Conservation (phyloP, 30 jellyfish, hydroid and myxozoan species). For the Turritopsis dohrnii region DNA sequence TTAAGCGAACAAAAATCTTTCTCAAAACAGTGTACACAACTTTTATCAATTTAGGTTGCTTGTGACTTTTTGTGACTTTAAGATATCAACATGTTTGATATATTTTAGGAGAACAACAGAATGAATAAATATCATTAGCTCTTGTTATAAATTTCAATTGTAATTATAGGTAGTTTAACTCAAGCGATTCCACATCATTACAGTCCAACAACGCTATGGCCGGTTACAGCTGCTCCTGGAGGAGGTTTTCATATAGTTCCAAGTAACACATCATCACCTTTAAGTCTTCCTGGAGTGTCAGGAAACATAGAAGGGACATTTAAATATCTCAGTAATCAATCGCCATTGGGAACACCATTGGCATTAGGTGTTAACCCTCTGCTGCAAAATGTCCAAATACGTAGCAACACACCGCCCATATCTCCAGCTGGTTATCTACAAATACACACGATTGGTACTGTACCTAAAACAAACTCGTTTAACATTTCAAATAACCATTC, state of each 20-base stretch:
- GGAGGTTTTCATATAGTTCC: slow-evolving; percentile 10
- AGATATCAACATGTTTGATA: too few relatives aligned
- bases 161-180: background rate
- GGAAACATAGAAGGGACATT: background rate
- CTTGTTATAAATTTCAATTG: background rate
- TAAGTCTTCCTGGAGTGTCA: slow-evolving; percentile 17
- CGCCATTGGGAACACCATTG: slow-evolving; percentile 14
- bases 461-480: background rate
- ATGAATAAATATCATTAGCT: too few relatives aligned
- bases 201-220: slow-evolving; percentile 39
- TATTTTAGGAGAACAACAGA: too few relatives aligned
- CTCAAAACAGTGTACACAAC: too few relatives aligned
- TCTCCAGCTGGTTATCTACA: slow-evolving; percentile 2
- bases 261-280: slow-evolving; percentile 30
- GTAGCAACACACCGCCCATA: slow-evolving; percentile 11
- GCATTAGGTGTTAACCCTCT: slow-evolving; percentile 9
- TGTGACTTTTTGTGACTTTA: too few relatives aligned
- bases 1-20: too few relatives aligned
- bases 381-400: background rate
- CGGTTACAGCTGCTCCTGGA: slow-evolving; percentile 18
- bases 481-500: too few relatives aligned
- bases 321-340: background rate
- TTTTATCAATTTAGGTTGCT: too few relatives aligned
- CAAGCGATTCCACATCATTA: background rate
- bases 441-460: background rate